Percentiles rank a stretch among this genome's conserved stretches.
phyloP scores from a whole-genome alignment of 2,797 vertebrate species.

The Dicrostonyx torquatus region DNA sequence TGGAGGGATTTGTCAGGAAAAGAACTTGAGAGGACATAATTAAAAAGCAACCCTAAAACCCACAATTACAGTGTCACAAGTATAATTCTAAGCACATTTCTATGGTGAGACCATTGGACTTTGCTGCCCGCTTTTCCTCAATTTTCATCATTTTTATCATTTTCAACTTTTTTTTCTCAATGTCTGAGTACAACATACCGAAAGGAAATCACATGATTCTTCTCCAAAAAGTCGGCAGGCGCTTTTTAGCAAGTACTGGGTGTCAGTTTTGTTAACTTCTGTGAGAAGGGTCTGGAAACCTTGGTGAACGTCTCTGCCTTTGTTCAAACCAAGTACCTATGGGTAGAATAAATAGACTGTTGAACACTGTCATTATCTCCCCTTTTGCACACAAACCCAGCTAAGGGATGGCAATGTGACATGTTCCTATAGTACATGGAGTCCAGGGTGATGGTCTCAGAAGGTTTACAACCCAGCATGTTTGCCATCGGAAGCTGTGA shows the following conservation, averaged over 20 bases:
- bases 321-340: constrained; percentile 83
- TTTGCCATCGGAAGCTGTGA: background rate
- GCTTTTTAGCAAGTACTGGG: constrained; percentile 89
- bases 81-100: background rate
- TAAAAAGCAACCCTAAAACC: background rate
- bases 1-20: background rate
- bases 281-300: constrained; percentile 86
- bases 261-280: constrained; percentile 86
- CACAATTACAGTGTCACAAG: background rate
- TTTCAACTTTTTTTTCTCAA: background rate
- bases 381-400: background rate
- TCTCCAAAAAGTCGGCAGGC: constrained; percentile 96
- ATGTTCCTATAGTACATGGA: background rate
- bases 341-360: background rate
- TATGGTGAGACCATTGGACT: background rate
- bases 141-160: background rate
- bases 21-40: background rate
- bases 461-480: background rate
- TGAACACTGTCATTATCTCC: background rate
- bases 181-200: constrained; percentile 84
- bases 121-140: background rate
- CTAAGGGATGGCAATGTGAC: background rate
- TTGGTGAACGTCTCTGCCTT: constrained; percentile 71
- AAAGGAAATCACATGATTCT: constrained; percentile 89
- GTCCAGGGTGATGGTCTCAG: background rate